phyloP scores from a whole-genome alignment of 37 sponge, comb jelly and placozoan genomes.

The Theonella swinhoei region DNA sequence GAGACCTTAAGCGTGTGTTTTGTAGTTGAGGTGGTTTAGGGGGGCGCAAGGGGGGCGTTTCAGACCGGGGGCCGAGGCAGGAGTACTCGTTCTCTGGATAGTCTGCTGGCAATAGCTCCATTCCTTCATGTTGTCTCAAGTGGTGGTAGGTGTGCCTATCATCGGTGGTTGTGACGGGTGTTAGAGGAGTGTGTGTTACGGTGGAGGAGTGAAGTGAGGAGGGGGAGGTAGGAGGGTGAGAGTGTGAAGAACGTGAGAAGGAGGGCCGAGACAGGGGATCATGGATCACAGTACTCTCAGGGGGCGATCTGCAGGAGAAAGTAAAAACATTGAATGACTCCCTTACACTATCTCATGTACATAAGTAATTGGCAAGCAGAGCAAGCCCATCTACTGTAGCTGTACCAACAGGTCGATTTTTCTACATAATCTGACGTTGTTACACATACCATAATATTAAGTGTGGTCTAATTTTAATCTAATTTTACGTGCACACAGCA shows the following conservation, averaged over 20 bases:
- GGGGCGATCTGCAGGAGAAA: neutral
- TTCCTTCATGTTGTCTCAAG: neutral
- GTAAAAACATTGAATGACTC: too few relatives aligned
- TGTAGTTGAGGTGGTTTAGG: neutral
- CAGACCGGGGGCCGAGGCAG: neutral
- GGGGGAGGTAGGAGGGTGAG: neutral
- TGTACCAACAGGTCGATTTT: too few relatives aligned
- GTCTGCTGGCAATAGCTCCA: neutral
- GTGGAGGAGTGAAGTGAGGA: neutral
- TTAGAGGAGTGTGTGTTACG: neutral
- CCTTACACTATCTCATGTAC: too few relatives aligned
- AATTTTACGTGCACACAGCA: too few relatives aligned
- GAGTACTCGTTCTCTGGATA: constrained; percentile 7
- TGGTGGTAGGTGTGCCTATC: neutral
- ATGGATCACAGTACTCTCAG: neutral
- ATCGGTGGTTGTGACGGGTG: neutral
- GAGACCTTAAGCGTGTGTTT: neutral
- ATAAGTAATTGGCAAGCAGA: too few relatives aligned
- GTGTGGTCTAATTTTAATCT: too few relatives aligned
- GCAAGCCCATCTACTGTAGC: too few relatives aligned
- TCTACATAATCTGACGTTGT: too few relatives aligned
- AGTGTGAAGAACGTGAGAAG: neutral
- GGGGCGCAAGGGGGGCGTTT: constrained; percentile 1
- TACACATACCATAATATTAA: too few relatives aligned
- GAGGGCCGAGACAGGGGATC: neutral